Evolutionary conservation across 2,113 vertebrate genomes (phyloP).

Genomic region (Triplophysa dalaica): DNA sequence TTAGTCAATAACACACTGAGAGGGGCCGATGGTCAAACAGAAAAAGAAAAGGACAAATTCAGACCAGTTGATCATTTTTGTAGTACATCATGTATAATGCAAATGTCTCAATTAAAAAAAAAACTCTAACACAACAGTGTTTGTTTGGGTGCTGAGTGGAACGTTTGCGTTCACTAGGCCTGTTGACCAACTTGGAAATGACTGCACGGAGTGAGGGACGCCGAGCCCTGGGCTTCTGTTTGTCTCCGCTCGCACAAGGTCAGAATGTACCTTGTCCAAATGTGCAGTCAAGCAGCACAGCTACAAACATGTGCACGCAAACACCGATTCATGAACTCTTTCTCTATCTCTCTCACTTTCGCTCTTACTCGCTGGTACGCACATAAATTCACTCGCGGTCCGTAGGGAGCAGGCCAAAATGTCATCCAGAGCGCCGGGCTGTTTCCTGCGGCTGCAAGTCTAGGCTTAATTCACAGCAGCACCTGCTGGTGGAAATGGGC

Average conservation of each 20-base stretch:
- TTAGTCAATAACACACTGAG: constrained; percentile 40
- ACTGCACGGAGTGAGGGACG: constrained; percentile 48
- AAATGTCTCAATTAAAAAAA: background rate
- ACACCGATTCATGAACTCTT: constrained; percentile 46
- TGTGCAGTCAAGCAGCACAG: constrained; percentile 43
- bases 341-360: constrained; percentile 20
- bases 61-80: constrained; percentile 1
- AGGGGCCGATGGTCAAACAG: constrained; percentile 17
- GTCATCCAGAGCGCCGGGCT: constrained; percentile 69
- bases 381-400: constrained; percentile 65
- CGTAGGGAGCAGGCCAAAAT: constrained; percentile 71
- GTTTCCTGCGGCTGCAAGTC: constrained; percentile 64
- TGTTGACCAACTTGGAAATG: constrained; percentile 47
- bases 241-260: constrained; percentile 56
- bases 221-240: constrained; percentile 48
- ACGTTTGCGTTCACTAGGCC: constrained; percentile 24
- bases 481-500: constrained; percentile 78
- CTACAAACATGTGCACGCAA: constrained; percentile 54
- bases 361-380: constrained; percentile 38
- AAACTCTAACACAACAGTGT: background rate
- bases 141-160: constrained; percentile 12
- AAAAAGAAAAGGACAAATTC: background rate
- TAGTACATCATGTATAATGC: background rate
- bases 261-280: constrained; percentile 53
- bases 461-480: constrained; percentile 80